phyloP scores from a whole-genome alignment of 92 coral and sea anemone genomes.

The Porites cylindrica region DNA sequence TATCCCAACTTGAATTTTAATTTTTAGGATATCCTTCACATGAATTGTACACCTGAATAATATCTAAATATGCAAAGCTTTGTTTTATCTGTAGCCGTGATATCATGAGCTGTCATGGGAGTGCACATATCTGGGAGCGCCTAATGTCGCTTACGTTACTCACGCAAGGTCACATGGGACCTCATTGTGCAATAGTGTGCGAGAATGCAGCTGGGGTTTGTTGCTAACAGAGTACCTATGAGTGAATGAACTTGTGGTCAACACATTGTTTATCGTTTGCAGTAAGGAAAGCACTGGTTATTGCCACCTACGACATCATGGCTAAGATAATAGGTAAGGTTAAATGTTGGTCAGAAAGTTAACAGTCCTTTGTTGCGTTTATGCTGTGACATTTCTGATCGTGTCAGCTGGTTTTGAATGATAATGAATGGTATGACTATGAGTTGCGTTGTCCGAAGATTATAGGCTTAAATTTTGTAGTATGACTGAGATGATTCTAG shows the following conservation, averaged over 20 bases:
- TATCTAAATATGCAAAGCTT: too few species aligned
- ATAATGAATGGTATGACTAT: neutral
- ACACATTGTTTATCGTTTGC: neutral
- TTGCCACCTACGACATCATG: slow-evolving; percentile 8
- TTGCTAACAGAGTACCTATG: neutral
- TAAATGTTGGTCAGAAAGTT: neutral
- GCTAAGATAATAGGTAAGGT: slow-evolving; percentile 43
- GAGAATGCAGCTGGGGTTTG: too few species aligned
- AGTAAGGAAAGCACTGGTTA: neutral
- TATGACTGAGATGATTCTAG: too few species aligned
- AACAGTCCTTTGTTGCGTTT: neutral
- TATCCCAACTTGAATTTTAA: too few species aligned
- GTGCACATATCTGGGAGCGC: too few species aligned
- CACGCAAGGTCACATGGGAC: slow-evolving; percentile 43
- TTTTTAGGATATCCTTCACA: too few species aligned
- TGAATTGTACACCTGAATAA: too few species aligned
- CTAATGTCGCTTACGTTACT: neutral
- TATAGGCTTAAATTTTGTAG: neutral
- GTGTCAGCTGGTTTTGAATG: neutral
- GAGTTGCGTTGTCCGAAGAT: neutral
- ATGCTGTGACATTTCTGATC: neutral
- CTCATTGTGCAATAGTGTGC: neutral
- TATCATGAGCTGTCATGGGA: too few species aligned
- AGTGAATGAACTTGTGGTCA: neutral
- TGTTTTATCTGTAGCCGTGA: too few species aligned